Evolutionary conservation across 2,113 vertebrate genomes (phyloP), one percentile per base, ranked within the genome.

Genomic region (Procapra przewalskii): DNA sequence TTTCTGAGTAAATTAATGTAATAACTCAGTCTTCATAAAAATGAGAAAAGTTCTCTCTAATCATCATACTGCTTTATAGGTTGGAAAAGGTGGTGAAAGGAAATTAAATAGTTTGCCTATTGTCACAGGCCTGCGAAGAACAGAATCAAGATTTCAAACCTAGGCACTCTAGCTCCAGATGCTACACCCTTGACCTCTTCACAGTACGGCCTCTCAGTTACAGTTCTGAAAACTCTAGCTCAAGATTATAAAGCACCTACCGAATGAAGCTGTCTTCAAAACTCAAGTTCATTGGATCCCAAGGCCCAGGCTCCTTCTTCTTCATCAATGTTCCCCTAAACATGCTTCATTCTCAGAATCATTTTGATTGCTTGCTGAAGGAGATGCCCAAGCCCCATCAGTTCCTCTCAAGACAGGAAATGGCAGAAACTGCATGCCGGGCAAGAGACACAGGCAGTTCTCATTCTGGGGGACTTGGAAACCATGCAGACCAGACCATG

Each of bases 1-100:
- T 64, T 91, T 90, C 50, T 62, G 88, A 89, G 48, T 93, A 79
- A 92, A 84, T 88, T 77, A 92, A 86, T 50, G 10, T 90, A 88
- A 57, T 60, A 89, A 89, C 7, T 91, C 45, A 31, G 31, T 89
- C 86, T 85, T 96, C 36, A 86, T 60, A n/a, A 92, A 95, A 88
- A 91, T 43, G 19, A 54, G 33, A 64, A 85, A 81, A 80, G 33
- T 31, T n/a, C 48, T 40, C 50, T 40, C 50, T 33, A 85, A 82
- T 82, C 50, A 77, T 55, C 75, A 83, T 36, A 33, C 79, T 45
- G 45, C 50, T 64, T 87, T 55, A 67, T 27, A 91, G 54, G 17
- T 71, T 90, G 36, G 60, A 95, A 91, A 60, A 16, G 4, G 50
- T 80, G 40, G 48, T 54, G 29, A 71, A 82, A 91, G 75, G n/a